A percentile compares a stretch with the other conserved stretches of the same genome.
These are phyloP conservation scores for Vanacampus margaritifer DNA, from an alignment of 2,113 vertebrate species.

Conservation along the genomic window DNA sequence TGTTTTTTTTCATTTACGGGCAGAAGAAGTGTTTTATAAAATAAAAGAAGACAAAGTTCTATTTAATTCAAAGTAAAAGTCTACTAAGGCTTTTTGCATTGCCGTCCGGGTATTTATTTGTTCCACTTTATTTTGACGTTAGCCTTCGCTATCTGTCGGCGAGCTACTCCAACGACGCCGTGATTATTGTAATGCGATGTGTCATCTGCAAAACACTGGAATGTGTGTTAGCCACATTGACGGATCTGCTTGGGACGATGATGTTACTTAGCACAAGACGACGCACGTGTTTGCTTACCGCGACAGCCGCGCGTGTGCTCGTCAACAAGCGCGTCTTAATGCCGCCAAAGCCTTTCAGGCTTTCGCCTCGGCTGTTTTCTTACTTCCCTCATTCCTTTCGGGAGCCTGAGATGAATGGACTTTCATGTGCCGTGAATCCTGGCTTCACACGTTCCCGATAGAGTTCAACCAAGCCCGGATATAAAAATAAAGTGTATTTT, in stretches of 20 bases:
- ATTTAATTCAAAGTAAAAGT: too few relatives aligned
- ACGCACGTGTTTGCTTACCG: constrained; percentile 35
- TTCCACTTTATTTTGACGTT: too few relatives aligned
- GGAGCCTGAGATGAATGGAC: constrained; percentile 34
- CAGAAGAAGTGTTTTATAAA: too few relatives aligned
- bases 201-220: constrained; percentile 38
- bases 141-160: too few relatives aligned
- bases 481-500: constrained; percentile 22
- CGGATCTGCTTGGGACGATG: constrained; percentile 30
- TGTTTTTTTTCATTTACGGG: too few relatives aligned
- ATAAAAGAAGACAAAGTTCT: too few relatives aligned
- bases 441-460: constrained; percentile 21
- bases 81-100: too few relatives aligned
- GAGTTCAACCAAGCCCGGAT: constrained; percentile 24
- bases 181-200: too few relatives aligned
- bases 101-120: too few relatives aligned
- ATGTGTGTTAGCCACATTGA: constrained; percentile 22
- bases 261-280: constrained; percentile 30
- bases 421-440: constrained; percentile 32
- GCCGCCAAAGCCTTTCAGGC: constrained; percentile 21
- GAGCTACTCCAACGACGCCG: too few relatives aligned
- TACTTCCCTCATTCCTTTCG: constrained; percentile 6
- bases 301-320: not conserved
- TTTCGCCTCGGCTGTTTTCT: constrained; percentile 20
- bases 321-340: constrained; percentile 30